phyloP scores from a whole-genome alignment of 2,888 invertebrate species.

The Chymomyza caudatula region DNA sequence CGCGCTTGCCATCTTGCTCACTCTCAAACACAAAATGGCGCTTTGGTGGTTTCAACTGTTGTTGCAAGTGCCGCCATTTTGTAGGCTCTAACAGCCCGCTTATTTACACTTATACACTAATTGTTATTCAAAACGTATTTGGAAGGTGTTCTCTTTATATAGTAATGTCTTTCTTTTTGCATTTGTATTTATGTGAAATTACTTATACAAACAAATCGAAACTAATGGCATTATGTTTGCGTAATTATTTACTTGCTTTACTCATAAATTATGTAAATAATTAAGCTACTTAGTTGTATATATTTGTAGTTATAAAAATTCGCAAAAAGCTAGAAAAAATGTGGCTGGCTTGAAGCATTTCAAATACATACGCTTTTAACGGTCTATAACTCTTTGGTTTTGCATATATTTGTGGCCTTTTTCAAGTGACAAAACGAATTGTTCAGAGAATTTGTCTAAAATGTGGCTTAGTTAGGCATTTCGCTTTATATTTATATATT shows the following conservation, averaged over 20 bases:
- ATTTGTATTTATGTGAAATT: conserved; percentile 33
- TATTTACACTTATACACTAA: conserved; percentile 48
- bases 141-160: conserved; percentile 6
- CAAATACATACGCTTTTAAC: conserved; percentile 30
- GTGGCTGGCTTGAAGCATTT: conserved; percentile 44
- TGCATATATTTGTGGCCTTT: conserved; percentile 9
- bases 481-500: neutral
- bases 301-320: conserved; percentile 42
- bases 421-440: conserved; percentile 15
- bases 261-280: conserved; percentile 26
- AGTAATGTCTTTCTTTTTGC: conserved; percentile 11
- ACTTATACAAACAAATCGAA: conserved; percentile 49
- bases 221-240: conserved; percentile 6
- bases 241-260: conserved; percentile 28
- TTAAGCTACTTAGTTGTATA: conserved; percentile 53
- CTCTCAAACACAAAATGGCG: conserved; percentile 25
- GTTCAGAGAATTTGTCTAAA: conserved; percentile 24
- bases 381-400: conserved; percentile 6
- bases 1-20: too few relatives aligned
- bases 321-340: conserved; percentile 67
- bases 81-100: conserved; percentile 4
- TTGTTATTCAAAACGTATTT: conserved; percentile 34
- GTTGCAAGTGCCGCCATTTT: neutral
- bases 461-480: conserved; percentile 4
- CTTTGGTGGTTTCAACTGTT: conserved; percentile 22